A percentile compares a stretch with the other conserved stretches of the same genome.
These are phyloP conservation scores for Porphyrio hochstetteri DNA, from an alignment of 2,113 vertebrate species.

Conservation along the genomic window DNA sequence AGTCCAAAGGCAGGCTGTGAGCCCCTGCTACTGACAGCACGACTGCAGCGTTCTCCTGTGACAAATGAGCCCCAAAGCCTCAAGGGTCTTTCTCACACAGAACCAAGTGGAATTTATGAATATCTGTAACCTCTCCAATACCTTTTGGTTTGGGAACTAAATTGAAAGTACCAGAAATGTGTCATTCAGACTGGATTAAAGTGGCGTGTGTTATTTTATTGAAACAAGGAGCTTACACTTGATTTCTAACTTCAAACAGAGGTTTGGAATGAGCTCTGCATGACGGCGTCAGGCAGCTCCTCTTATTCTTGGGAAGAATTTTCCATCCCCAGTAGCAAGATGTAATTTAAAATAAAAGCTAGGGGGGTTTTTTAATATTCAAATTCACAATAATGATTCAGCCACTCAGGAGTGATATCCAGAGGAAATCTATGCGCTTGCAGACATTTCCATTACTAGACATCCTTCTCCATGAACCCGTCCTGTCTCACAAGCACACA, in stretches of 20 bases:
- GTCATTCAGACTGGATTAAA: not conserved
- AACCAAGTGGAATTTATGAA: not conserved
- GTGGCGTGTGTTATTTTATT: not conserved
- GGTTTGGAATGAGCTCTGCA: not conserved
- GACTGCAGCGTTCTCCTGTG: not conserved
- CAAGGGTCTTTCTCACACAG: not conserved
- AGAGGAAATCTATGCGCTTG: not conserved
- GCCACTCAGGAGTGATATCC: not conserved
- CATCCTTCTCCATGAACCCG: not conserved
- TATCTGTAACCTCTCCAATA: not conserved
- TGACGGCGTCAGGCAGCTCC: not conserved
- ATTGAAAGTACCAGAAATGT: not conserved
- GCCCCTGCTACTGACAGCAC: not conserved
- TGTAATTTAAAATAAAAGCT: not conserved
- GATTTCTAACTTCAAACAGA: not conserved
- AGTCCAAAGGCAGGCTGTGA: not conserved
- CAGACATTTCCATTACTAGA: not conserved
- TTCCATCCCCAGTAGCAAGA: not conserved
- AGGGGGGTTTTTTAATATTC: not conserved
- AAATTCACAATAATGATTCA: not conserved
- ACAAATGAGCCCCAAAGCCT: not conserved
- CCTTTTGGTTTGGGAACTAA: not conserved
- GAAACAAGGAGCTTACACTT: not conserved
- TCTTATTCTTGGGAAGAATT: not conserved
- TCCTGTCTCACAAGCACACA: not conserved